phyloP scores from a whole-genome alignment of 2,113 vertebrate genomes.

The Cheilinus undulatus region DNA sequence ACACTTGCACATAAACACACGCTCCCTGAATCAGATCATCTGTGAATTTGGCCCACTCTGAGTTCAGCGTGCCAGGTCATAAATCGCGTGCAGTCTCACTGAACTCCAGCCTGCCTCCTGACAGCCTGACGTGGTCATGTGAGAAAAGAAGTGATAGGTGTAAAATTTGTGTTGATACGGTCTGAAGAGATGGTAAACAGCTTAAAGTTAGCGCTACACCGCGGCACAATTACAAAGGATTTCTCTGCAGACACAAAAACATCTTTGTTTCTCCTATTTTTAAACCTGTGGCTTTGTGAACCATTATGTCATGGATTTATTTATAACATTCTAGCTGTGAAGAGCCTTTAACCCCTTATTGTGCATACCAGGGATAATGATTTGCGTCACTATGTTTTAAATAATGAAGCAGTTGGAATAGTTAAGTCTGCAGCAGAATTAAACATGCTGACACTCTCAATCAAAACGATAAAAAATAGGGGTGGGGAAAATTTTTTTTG shows the following conservation, averaged over 20 bases:
- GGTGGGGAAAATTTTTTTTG: too few relatives aligned
- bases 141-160: conserved; percentile 52
- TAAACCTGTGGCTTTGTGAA: conserved; percentile 8
- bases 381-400: too few relatives aligned
- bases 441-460: too few relatives aligned
- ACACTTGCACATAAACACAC: conserved; percentile 14
- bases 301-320: background rate
- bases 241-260: conserved; percentile 13
- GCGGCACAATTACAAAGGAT: conserved; percentile 27
- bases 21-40: conserved; percentile 63
- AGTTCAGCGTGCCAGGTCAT: conserved; percentile 66
- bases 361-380: too few relatives aligned
- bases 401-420: too few relatives aligned
- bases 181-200: conserved; percentile 24
- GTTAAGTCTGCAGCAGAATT: too few relatives aligned
- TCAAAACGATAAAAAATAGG: too few relatives aligned
- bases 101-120: conserved; percentile 61
- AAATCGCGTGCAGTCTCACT: conserved; percentile 67
- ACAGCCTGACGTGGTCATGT: conserved; percentile 45
- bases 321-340: too few relatives aligned
- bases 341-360: too few relatives aligned
- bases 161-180: conserved; percentile 44
- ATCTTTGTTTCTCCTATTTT: conserved; percentile 25
- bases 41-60: conserved; percentile 63
- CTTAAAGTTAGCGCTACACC: conserved; percentile 29